Evolutionary conservation across 2,113 vertebrate genomes (phyloP).

Genomic region (Microtus montanus): DNA sequence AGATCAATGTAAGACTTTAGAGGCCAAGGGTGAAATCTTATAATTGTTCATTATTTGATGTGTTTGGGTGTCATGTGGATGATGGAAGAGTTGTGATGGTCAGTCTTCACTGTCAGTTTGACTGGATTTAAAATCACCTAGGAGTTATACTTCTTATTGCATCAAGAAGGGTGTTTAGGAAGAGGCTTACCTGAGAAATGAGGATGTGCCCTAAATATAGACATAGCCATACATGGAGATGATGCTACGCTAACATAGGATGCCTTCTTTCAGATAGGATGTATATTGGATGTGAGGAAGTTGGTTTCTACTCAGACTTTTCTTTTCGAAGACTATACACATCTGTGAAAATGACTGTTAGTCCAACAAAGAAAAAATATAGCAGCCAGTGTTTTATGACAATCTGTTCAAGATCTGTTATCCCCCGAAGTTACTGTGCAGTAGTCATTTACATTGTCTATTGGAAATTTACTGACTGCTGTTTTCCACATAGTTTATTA

Average conservation of each 20-base stretch:
- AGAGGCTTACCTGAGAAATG: neutral
- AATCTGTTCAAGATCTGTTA: neutral
- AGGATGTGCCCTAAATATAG: neutral
- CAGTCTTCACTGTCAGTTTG: too few species aligned
- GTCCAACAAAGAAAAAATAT: neutral
- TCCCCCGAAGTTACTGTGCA: neutral
- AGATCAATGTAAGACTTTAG: neutral
- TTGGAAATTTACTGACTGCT: neutral
- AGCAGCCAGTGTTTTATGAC: neutral
- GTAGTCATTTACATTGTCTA: neutral
- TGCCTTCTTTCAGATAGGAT: neutral
- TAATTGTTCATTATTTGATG: neutral
- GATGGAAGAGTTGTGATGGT: too few species aligned
- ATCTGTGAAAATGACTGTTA: neutral
- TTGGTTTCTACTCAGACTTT: neutral
- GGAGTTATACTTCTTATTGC: neutral
- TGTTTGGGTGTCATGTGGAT: neutral
- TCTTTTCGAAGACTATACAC: neutral
- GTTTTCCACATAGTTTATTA: neutral
- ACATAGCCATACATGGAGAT: neutral
- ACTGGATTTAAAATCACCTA: neutral
- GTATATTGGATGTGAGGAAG: neutral
- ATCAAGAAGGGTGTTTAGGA: neutral
- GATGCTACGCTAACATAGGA: rapidly evolving
- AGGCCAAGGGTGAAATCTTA: too few species aligned